phyloP scores from a whole-genome alignment of 2,888 invertebrate species.

The Orchesellides sinensis region DNA sequence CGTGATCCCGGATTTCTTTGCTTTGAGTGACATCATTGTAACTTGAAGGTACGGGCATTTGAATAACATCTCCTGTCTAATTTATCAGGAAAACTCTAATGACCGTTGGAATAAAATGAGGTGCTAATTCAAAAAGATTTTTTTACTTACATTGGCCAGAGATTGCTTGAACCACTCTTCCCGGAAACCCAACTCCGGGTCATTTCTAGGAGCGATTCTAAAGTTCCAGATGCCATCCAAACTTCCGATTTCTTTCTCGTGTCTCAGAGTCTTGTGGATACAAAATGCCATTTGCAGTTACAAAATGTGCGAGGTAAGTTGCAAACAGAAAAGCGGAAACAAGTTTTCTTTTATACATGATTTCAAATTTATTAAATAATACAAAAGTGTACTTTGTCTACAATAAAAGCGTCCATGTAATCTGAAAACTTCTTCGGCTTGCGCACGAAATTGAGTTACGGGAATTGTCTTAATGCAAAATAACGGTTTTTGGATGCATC shows the following conservation, averaged over 20 bases:
- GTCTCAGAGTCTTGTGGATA: conserved; percentile 78
- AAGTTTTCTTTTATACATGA: too few relatives aligned
- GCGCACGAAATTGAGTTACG: too few relatives aligned
- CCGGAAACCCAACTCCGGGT: conserved; percentile 70
- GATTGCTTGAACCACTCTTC: conserved; percentile 74
- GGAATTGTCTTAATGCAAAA: too few relatives aligned
- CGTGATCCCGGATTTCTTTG: conserved; percentile 88
- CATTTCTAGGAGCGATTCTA: conserved; percentile 45
- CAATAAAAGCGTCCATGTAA: too few relatives aligned
- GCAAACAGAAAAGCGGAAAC: too few relatives aligned
- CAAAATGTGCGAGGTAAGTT: background rate
- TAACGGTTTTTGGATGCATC: too few relatives aligned
- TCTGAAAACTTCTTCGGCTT: too few relatives aligned
- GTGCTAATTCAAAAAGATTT: too few relatives aligned
- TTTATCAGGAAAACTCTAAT: background rate
- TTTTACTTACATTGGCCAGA: conserved; percentile 53
- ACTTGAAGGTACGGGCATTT: conserved; percentile 97
- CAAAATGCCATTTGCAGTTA: conserved; percentile 28
- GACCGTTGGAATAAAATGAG: background rate
- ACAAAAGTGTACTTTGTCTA: too few relatives aligned
- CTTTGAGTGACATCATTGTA: conserved; percentile 97
- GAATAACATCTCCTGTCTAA: conserved; percentile 83
- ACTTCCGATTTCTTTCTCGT: conserved; percentile 77
- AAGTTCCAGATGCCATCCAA: conserved; percentile 80
- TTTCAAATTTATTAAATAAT: too few relatives aligned